phyloP scores from a whole-genome alignment of 1,140 invertebrate genomes.

The Daktulosphaira vitifoliae region DNA sequence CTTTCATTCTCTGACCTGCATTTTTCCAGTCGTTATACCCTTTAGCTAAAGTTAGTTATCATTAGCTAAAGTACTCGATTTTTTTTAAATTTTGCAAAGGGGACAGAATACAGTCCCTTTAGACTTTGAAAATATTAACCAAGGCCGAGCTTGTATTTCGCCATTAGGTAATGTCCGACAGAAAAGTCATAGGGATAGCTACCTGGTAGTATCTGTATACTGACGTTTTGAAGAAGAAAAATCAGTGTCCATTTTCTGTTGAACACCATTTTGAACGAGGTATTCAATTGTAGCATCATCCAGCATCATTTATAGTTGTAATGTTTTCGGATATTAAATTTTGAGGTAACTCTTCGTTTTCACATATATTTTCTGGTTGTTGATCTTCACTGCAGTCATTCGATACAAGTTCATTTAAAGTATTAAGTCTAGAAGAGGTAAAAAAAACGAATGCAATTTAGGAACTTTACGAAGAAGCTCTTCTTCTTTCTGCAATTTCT shows the following conservation, averaged over 20 bases:
- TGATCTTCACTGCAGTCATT: too few relatives aligned
- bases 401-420: too few relatives aligned
- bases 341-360: too few relatives aligned
- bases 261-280: slow-evolving; percentile 6
- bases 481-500: slow-evolving; percentile 2
- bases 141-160: slow-evolving; percentile 36
- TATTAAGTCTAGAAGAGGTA: background rate
- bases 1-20: slow-evolving; percentile 32
- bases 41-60: too few relatives aligned
- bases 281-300: too few relatives aligned
- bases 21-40: slow-evolving; percentile 41
- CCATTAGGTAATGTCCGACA: slow-evolving; percentile 38
- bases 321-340: too few relatives aligned
- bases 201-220: slow-evolving; percentile 35
- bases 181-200: slow-evolving; percentile 37
- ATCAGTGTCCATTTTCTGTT: background rate
- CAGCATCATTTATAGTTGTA: too few relatives aligned
- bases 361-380: too few relatives aligned
- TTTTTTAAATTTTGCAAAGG: slow-evolving; percentile 38
- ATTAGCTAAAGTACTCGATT: too few relatives aligned
- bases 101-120: slow-evolving; percentile 38
- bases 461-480: slow-evolving; percentile 6
- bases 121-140: slow-evolving; percentile 39
- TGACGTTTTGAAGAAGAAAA: slow-evolving; percentile 32
- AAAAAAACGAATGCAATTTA: too few relatives aligned